A percentile compares a stretch with the other conserved stretches of the same genome.
Evolutionary conservation across 2,797 vertebrate genomes (phyloP).

Genomic region (Margarornis squamiger): DNA sequence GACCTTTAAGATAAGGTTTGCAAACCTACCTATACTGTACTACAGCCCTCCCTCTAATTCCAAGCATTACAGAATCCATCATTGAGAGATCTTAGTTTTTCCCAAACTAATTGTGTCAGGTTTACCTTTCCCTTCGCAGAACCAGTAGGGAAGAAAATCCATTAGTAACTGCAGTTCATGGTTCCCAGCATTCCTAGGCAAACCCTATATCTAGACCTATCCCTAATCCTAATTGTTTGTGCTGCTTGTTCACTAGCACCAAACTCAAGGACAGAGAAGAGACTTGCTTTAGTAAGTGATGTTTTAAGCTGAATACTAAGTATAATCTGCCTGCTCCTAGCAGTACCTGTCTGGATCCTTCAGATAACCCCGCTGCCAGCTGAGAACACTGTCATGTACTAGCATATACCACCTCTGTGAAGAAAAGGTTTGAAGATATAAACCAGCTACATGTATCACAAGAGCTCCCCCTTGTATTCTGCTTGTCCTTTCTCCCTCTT

Average conservation of each 20-base stretch:
- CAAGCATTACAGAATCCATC: not conserved
- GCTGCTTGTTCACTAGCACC: not conserved
- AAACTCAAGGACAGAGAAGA: not conserved
- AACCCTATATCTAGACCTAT: not conserved
- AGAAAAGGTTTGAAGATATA: not conserved
- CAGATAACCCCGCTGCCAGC: not conserved
- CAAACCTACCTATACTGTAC: not conserved
- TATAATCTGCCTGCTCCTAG: not conserved
- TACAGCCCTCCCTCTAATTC: not conserved
- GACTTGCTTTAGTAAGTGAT: not conserved
- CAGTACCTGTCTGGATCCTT: not conserved
- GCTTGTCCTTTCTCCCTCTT: not conserved
- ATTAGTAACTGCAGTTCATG: not conserved
- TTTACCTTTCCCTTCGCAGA: not conserved
- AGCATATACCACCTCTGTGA: not conserved
- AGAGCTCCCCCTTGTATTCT: not conserved
- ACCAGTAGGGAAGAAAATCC: not conserved
- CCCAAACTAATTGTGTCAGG: not conserved
- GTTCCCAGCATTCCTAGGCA: not conserved
- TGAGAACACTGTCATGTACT: not conserved
- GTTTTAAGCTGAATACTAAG: not conserved
- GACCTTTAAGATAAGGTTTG: not conserved
- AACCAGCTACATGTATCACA: not conserved
- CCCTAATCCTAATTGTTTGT: not conserved
- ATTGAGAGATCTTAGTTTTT: not conserved